These are phyloP conservation scores for Clupea harengus DNA, from an alignment of 2,113 vertebrate genomes.

Conservation along the genomic window DNA sequence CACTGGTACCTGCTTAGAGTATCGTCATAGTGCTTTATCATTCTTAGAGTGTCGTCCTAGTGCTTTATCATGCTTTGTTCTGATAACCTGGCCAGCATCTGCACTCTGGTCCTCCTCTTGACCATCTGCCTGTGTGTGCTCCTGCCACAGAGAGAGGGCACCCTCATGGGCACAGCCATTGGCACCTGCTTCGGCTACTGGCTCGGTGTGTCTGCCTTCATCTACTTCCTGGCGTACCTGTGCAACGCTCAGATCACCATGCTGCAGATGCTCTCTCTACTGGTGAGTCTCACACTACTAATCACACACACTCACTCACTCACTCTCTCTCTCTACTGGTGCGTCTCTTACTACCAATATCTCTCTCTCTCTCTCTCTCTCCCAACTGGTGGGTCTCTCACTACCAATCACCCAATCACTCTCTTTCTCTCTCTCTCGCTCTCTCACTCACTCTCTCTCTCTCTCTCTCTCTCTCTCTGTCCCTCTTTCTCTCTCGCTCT, in stretches of 20 bases:
- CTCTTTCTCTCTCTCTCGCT: too few species aligned
- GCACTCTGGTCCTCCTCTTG: too few species aligned
- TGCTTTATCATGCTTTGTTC: too few species aligned
- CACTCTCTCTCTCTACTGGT: conserved; percentile 82
- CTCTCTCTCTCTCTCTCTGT: too few species aligned
- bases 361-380: too few species aligned
- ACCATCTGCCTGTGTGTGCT: conserved; percentile 32
- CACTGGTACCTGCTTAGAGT: background rate
- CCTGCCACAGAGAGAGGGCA: conserved; percentile 88
- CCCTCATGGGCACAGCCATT: conserved; percentile 97
- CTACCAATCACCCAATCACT: too few species aligned
- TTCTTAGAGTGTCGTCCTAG: too few species aligned
- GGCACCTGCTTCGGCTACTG: conserved; percentile 98
- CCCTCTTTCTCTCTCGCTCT: too few species aligned
- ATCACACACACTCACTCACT: too few species aligned
- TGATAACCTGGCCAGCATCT: too few species aligned
- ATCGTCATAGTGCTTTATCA: too few species aligned
- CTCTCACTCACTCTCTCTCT: too few species aligned
- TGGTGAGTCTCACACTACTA: conserved; percentile 71
- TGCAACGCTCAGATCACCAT: conserved; percentile 97
- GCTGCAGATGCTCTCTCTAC: conserved; percentile 92
- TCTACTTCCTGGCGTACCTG: conserved; percentile 95
- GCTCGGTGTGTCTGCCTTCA: conserved; percentile 90
- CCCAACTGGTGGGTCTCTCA: conserved; percentile 76
- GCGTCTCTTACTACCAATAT: background rate